These are phyloP conservation scores for Crossocerus cetratus DNA, from an alignment of 2,888 invertebrate genomes.

Conservation along the genomic window DNA sequence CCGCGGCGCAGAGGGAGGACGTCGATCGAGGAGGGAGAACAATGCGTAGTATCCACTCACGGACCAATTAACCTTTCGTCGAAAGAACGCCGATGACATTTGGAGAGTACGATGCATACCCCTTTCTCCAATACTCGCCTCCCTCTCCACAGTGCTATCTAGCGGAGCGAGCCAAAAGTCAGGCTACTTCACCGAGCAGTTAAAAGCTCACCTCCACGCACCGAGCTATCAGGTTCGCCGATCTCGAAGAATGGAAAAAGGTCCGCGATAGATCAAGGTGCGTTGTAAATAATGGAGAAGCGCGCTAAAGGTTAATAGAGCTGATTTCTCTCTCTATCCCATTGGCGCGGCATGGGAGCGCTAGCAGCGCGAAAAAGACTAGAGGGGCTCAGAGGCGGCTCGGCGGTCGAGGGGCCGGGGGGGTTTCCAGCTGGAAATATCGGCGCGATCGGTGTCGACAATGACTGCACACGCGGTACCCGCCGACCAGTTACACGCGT, in stretches of 20 bases:
- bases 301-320: slow-evolving; percentile 41
- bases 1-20: no score
- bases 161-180: not conserved
- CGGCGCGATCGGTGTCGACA: slow-evolving; percentile 42
- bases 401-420: slow-evolving; percentile 12
- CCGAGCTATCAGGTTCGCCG: not conserved
- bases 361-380: slow-evolving; percentile 10
- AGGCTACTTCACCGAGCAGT: not conserved
- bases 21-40: not conserved
- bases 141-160: not conserved
- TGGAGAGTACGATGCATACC: not conserved
- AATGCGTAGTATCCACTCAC: slow-evolving; percentile 17
- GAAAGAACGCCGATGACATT: not conserved
- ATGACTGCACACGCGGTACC: slow-evolving; percentile 39
- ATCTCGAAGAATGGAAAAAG: not conserved
- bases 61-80: slow-evolving; percentile 34
- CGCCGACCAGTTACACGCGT: slow-evolving; percentile 42
- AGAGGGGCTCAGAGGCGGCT: no score
- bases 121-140: not conserved
- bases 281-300: slow-evolving; percentile 24
- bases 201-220: not conserved
- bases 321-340: slow-evolving; percentile 22
- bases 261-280: slow-evolving; percentile 2
- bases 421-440: slow-evolving; percentile 10
- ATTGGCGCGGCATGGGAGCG: not conserved